Evolutionary conservation across 2,113 vertebrate genomes (phyloP).

Genomic region (Uria lomvia): DNA sequence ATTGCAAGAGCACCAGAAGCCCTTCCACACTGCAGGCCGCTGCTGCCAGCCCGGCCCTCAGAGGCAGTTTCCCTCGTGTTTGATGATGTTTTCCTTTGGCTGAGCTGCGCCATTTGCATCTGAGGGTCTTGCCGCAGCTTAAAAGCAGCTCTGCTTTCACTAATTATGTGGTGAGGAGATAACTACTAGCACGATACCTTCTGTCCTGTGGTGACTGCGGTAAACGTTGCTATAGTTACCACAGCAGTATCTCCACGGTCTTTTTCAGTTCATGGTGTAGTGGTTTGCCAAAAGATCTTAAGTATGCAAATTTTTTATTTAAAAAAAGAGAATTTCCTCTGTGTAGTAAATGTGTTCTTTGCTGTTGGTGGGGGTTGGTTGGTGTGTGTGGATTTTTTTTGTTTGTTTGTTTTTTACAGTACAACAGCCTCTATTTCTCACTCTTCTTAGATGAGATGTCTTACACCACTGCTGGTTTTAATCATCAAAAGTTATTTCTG

Average conservation of each 20-base stretch:
- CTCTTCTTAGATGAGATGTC: background rate
- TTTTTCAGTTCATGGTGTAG: background rate
- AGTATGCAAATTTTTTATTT: background rate
- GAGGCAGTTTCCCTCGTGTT: background rate
- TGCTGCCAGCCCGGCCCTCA: background rate
- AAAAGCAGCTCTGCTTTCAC: background rate
- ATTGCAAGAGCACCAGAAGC: fast-evolving
- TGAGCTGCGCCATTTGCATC: background rate
- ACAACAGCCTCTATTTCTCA: background rate
- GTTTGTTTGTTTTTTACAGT: background rate
- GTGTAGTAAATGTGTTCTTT: background rate
- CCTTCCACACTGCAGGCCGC: fast-evolving
- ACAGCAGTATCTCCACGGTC: fast-evolving
- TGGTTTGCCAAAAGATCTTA: background rate
- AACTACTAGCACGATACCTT: fast-evolving
- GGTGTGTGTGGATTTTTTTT: background rate
- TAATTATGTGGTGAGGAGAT: too few species aligned
- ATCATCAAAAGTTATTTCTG: background rate
- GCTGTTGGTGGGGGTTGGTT: background rate
- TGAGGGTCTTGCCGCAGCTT: background rate
- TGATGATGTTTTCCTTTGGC: background rate
- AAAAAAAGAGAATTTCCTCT: background rate
- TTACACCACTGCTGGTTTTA: background rate
- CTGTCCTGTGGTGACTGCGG: fast-evolving
- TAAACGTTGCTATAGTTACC: background rate